Conservation (phyloP, 2,888 invertebrate genomes). For the Muschampia plurimacula region DNA sequence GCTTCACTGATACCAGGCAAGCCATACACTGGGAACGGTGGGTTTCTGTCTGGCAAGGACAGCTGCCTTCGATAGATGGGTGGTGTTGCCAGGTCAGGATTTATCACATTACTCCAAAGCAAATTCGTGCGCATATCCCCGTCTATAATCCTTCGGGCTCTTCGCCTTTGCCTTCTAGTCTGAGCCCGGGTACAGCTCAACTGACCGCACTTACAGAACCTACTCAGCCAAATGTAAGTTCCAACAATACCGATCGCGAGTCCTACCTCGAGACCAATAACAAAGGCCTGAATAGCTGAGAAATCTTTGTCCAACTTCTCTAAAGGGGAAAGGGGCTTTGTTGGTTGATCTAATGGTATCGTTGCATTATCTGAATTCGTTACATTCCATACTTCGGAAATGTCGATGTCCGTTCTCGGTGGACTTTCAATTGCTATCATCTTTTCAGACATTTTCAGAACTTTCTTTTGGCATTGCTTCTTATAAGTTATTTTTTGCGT, state of each 20-base stretch:
- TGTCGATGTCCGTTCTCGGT: conserved; percentile 60
- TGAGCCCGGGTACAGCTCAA: conserved; percentile 58
- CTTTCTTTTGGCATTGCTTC: conserved; percentile 72
- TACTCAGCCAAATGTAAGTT: conserved; percentile 76
- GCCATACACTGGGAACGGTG: conserved; percentile 58
- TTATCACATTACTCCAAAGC: conserved; percentile 69
- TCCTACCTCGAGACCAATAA: conserved; percentile 76
- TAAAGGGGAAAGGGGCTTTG: conserved; percentile 63
- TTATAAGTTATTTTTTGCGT: conserved; percentile 72
- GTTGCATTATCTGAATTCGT: conserved; percentile 56
- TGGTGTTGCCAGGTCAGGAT: conserved; percentile 74
- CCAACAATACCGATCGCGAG: conserved; percentile 73
- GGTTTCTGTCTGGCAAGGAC: conserved; percentile 64
- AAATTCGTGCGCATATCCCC: conserved; percentile 73
- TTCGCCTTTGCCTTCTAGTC: conserved; percentile 57
- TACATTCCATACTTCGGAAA: conserved; percentile 74
- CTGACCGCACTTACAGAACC: conserved; percentile 64
- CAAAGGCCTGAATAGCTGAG: conserved; percentile 74
- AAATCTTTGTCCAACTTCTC: conserved; percentile 75
- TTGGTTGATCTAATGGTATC: conserved; percentile 46
- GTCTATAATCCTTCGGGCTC: conserved; percentile 51
- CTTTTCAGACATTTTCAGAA: conserved; percentile 84
- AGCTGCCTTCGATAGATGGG: conserved; percentile 67
- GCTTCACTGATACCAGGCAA: conserved; percentile 59
- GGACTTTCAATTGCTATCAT: conserved; percentile 79